Base-by-base conservation (phyloP, 2,888 invertebrate species). In the Phytoseiulus persimilis region DNA sequence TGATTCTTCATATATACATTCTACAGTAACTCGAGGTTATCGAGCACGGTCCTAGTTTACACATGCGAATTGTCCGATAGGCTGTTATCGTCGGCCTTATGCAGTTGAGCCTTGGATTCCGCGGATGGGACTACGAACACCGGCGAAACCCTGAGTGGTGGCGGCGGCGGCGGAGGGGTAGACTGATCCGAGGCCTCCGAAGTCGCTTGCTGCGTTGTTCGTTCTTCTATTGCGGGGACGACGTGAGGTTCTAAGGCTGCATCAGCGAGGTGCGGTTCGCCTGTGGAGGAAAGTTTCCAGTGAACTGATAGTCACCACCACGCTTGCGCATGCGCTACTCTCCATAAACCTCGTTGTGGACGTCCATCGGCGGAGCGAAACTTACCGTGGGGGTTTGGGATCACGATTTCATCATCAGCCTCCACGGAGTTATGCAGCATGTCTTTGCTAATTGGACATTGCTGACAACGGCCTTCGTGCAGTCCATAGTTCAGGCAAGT, bases 401-500 rank as follows among this genome's bases (percentile, higher is more conserved):
- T 87, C 5, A 87, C 87, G 45, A 45, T 87, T 45, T 87, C 87
- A n/a, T 87, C 87, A 33, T 87, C 87, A 6, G 32, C 18, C n/a
- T 87, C 87, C 23, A 39, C 32, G 2, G 32, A n/a, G 32, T 87
- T 45, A n/a, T n/a, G 90, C 83, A 90, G 90, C 89, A 90, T 90
- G 90, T 90, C 89, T 83, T 89, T 89, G 45, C 83, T 83, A 83
- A 39, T 83, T 32, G 84, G 65, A 33, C 33, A 90, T 32, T 83
- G 90, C 32, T 45, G 45, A 90, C 91, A 95, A 94, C 95, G 95
- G 94, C 96, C 96, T 92, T 96, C 96, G 92, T 96, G 96, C 90
- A 96, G 95, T 0, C 97, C 98, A 93, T 96, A 97, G 92, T 96
- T 96, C 91, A 96, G 94, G 92, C 97, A 98, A 89, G 95, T 95